phyloP scores from a whole-genome alignment of 2,888 invertebrate species.

The Nomada ruficornis region DNA sequence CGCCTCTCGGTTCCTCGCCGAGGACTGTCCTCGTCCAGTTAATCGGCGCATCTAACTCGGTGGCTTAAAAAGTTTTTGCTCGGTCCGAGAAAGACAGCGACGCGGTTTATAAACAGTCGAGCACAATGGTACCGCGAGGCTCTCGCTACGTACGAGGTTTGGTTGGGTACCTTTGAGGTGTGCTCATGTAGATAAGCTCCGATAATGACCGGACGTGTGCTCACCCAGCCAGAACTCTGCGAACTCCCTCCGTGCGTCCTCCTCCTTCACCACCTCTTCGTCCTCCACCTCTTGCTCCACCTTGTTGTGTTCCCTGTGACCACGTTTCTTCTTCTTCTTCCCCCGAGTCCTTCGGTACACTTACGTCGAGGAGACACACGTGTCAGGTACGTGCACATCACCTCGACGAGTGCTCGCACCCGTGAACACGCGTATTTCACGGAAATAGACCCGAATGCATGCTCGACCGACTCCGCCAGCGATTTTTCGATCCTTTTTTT shows the following conservation, averaged over 20 bases:
- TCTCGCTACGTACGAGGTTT: conserved; percentile 75
- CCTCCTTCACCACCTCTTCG: conserved; percentile 44
- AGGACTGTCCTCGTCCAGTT: too few species aligned
- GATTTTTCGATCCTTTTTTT: not conserved
- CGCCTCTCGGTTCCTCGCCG: too few species aligned
- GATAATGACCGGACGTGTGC: conserved; percentile 84
- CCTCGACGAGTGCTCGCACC: not conserved
- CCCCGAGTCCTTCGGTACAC: conserved; percentile 63
- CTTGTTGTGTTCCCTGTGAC: conserved; percentile 53
- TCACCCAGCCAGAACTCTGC: conserved; percentile 84
- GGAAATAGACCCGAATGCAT: conserved; percentile 15
- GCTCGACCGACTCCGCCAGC: not conserved
- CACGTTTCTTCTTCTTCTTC: conserved; percentile 49
- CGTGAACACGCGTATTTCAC: conserved; percentile 17
- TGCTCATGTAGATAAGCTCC: conserved; percentile 85
- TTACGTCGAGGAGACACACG: conserved; percentile 59
- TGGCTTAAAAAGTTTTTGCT: conserved; percentile 2
- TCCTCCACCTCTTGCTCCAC: conserved; percentile 40
- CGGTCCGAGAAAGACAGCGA: conserved; percentile 39
- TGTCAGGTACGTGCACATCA: conserved; percentile 53
- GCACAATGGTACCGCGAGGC: conserved; percentile 65
- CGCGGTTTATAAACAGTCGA: conserved; percentile 67
- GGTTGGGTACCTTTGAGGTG: conserved; percentile 83
- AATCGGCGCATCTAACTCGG: not conserved
- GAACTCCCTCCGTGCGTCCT: conserved; percentile 77